Conservation (phyloP, 2,797 vertebrate genomes). For the Neosilurus mollespiculum region DNA sequence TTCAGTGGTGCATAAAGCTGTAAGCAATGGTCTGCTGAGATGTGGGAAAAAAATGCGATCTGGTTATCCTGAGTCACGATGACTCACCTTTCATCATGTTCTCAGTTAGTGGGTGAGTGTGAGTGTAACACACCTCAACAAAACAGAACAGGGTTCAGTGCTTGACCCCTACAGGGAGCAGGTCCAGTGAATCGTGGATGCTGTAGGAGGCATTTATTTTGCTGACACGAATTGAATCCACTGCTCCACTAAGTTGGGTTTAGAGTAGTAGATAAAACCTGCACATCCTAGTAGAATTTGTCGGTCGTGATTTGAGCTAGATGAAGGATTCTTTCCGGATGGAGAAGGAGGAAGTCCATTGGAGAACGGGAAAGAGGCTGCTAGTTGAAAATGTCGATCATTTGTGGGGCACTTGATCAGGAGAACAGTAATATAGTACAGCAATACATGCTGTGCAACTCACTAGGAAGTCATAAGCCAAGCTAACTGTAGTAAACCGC, state of each 20-base stretch:
- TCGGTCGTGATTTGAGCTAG: neutral
- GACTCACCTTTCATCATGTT: slow-evolving; percentile 16
- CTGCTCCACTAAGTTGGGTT: neutral
- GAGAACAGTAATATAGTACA: too few relatives aligned
- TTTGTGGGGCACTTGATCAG: too few relatives aligned
- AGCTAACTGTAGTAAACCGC: too few relatives aligned
- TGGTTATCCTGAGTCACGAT: neutral
- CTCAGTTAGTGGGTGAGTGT: neutral
- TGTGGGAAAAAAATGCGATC: neutral
- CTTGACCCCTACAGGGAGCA: neutral
- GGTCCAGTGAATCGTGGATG: neutral
- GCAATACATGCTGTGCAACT: too few relatives aligned
- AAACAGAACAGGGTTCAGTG: neutral
- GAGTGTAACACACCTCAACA: neutral
- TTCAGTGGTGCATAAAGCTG: neutral
- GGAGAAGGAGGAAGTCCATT: too few relatives aligned
- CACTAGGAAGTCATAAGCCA: too few relatives aligned
- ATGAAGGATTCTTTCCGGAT: too few relatives aligned
- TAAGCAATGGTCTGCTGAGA: neutral
- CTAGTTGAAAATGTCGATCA: too few relatives aligned
- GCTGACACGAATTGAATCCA: neutral
- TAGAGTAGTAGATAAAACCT: neutral
- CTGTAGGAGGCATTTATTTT: slow-evolving; percentile 6
- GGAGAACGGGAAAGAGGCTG: too few relatives aligned
- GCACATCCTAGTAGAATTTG: neutral